A percentile compares a stretch with the other conserved stretches of the same genome.
Evolutionary conservation across 92 coral and sea anemone species (phyloP).

Genomic region (Zoanthus sansibaricus): DNA sequence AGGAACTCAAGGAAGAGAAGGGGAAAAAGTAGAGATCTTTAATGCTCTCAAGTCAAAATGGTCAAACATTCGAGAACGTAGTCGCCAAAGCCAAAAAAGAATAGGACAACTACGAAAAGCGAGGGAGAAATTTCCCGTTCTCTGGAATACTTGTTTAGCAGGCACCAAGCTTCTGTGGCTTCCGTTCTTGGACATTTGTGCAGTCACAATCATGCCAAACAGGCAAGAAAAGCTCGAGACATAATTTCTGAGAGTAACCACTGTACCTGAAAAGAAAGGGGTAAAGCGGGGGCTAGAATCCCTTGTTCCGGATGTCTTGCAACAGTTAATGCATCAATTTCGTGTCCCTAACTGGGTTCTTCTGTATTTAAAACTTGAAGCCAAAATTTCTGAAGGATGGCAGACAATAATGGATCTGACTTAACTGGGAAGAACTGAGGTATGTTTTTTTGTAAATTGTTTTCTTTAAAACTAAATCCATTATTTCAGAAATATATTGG

Average conservation of each 20-base stretch:
- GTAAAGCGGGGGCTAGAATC: constrained; percentile 17
- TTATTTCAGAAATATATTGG: neutral
- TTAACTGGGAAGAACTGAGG: constrained; percentile 59
- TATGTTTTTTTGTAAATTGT: constrained; percentile 18
- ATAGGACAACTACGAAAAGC: neutral
- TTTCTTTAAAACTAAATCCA: neutral
- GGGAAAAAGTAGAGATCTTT: neutral
- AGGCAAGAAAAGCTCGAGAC: neutral
- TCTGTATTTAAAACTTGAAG: constrained; percentile 61
- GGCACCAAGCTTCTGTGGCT: neutral
- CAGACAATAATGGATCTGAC: constrained; percentile 57
- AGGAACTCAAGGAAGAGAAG: neutral
- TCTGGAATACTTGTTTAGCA: neutral
- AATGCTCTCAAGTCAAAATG: neutral
- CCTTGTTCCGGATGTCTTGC: constrained; percentile 19
- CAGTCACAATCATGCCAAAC: neutral
- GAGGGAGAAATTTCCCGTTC: neutral
- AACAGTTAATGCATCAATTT: neutral
- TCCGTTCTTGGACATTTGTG: constrained; percentile 6
- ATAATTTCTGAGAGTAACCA: neutral
- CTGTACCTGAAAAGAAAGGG: neutral
- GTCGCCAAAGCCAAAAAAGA: neutral
- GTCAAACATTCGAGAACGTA: neutral
- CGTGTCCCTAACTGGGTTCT: constrained; percentile 70
- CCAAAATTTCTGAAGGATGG: constrained; percentile 64